These are phyloP conservation scores for Erannis defoliaria DNA, from an alignment of 2,888 invertebrate genomes.

Conservation along the genomic window DNA sequence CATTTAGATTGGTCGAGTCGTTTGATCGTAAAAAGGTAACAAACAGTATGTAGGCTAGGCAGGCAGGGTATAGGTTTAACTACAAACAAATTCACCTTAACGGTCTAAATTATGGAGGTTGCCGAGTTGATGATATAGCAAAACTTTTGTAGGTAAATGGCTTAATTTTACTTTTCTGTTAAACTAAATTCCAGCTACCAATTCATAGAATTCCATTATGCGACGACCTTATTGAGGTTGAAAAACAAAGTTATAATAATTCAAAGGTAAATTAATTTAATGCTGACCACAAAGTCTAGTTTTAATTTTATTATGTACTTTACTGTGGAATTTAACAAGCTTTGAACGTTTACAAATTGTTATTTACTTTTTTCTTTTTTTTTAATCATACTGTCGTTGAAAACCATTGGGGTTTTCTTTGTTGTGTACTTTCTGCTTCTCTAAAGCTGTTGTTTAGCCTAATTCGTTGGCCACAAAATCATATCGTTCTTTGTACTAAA, in stretches of 20 bases:
- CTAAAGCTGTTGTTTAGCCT: too few species aligned
- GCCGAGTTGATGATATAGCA: background rate
- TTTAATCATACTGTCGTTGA: background rate
- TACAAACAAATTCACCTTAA: too few species aligned
- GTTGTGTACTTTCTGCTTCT: too few species aligned
- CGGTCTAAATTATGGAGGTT: background rate
- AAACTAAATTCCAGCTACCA: background rate
- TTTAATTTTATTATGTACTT: slow-evolving; percentile 8
- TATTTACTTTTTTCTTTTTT: background rate
- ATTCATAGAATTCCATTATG: background rate
- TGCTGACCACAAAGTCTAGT: slow-evolving; percentile 2
- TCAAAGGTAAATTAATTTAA: slow-evolving; percentile 1
- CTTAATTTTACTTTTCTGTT: background rate
- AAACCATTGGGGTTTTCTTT: background rate
- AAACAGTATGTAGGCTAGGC: too few species aligned
- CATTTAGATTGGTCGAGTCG: too few species aligned
- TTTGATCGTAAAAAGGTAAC: too few species aligned
- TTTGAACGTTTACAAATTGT: background rate
- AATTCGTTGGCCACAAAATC: too few species aligned
- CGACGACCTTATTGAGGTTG: slow-evolving; percentile 10
- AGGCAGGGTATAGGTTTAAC: too few species aligned
- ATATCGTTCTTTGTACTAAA: too few species aligned
- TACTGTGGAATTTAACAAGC: background rate
- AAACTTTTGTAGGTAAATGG: background rate
- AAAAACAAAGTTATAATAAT: slow-evolving; percentile 13